Conservation (phyloP, 2,888 invertebrate genomes). For the Galeopsomyia nigrocyanea region DNA sequence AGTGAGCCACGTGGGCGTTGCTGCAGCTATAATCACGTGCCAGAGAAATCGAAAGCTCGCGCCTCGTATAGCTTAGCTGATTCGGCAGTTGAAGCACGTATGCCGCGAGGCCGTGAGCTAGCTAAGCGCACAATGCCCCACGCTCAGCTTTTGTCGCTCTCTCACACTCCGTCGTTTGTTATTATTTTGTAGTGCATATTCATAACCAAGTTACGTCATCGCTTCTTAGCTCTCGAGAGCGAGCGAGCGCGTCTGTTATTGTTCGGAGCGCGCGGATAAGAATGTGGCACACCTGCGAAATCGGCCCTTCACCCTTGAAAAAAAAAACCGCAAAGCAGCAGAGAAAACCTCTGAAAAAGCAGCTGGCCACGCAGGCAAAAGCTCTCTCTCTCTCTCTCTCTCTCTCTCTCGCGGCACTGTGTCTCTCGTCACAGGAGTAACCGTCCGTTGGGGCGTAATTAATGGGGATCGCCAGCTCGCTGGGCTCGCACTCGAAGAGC, state of each 20-base stretch:
- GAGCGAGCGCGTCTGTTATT: neutral
- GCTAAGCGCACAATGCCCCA: slow-evolving; percentile 50
- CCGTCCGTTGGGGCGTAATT: slow-evolving; percentile 42
- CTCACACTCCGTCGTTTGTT: slow-evolving; percentile 53
- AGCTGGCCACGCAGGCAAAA: slow-evolving; percentile 4
- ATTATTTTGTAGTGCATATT: slow-evolving; percentile 63
- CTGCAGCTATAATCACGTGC: neutral
- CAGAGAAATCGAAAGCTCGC: slow-evolving; percentile 48
- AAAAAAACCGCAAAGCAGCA: slow-evolving; percentile 24
- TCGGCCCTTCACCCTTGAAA: slow-evolving; percentile 5
- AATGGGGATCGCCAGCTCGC: too few relatives aligned
- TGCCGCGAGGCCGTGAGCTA: neutral
- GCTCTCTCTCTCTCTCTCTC: neutral
- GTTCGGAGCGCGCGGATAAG: neutral
- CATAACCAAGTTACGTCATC: slow-evolving; percentile 62
- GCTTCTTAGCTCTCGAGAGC: slow-evolving; percentile 27
- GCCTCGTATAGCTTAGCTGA: slow-evolving; percentile 48
- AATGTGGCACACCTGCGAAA: too few relatives aligned
- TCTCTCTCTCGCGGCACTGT: neutral
- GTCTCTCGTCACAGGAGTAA: neutral
- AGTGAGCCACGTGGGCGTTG: neutral
- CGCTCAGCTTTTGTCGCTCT: slow-evolving; percentile 44
- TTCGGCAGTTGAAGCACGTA: slow-evolving; percentile 60
- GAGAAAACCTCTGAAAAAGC: neutral
- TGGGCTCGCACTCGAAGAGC: too few relatives aligned